Evolutionary conservation across 1,140 invertebrate species (phyloP).

Genomic region (Andrena cerasifolii): DNA sequence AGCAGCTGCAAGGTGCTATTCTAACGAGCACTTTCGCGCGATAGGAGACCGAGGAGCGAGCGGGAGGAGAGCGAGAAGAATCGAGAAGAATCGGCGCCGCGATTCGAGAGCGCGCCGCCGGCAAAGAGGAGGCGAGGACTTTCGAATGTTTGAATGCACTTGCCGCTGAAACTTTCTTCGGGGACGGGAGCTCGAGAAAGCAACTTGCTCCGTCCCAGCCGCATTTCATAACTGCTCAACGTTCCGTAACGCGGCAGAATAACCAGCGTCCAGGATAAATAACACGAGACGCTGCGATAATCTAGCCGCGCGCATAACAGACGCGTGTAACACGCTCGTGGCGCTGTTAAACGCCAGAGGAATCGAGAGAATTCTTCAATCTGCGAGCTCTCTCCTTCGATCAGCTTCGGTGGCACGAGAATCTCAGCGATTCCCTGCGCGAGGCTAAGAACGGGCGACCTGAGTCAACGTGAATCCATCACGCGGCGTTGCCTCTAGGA

Average conservation of each 20-base stretch:
- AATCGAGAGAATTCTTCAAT: conserved; percentile 2
- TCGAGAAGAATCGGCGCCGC: conserved; percentile 63
- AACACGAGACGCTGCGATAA: conserved; percentile 41
- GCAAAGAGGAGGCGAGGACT: conserved; percentile 65
- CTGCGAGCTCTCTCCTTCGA: too few species aligned
- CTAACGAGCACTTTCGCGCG: not conserved
- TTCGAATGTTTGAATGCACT: conserved; percentile 78
- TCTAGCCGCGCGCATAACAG: conserved; percentile 19
- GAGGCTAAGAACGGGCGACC: too few species aligned
- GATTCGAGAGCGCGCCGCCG: conserved; percentile 16
- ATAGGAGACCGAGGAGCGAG: not conserved
- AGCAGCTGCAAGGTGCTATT: too few species aligned
- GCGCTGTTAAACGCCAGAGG: not conserved
- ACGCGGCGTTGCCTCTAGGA: too few species aligned
- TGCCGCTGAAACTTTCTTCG: conserved; percentile 78
- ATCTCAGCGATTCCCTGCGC: too few species aligned
- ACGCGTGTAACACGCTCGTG: conserved; percentile 5
- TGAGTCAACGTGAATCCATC: too few species aligned
- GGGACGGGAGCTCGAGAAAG: conserved; percentile 75
- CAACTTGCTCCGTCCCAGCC: conserved; percentile 74
- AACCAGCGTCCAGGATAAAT: conserved; percentile 43
- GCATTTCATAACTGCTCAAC: conserved; percentile 80
- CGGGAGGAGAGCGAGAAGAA: too few species aligned
- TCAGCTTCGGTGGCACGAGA: too few species aligned
- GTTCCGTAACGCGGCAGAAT: conserved; percentile 77